phyloP scores from a whole-genome alignment of 1,140 invertebrate genomes.

The Trinorchestia longiramus region DNA sequence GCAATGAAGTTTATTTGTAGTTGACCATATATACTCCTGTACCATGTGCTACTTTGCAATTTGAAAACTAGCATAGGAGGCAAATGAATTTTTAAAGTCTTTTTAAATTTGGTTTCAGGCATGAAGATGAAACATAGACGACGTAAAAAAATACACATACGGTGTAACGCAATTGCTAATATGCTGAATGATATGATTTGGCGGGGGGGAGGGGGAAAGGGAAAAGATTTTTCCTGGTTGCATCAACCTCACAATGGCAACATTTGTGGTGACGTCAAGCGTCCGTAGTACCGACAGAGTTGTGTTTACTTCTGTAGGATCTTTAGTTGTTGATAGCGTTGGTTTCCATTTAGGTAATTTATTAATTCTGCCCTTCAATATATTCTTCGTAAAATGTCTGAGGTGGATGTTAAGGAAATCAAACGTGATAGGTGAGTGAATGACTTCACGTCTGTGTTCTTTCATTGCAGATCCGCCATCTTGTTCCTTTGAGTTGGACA shows the following conservation, averaged over 20 bases:
- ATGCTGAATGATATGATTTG: too few species aligned
- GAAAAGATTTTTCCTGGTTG: not conserved
- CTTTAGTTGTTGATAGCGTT: not conserved
- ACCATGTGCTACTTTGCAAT: too few species aligned
- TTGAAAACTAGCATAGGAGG: too few species aligned
- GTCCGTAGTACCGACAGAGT: not conserved
- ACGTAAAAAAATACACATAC: too few species aligned
- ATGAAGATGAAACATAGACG: too few species aligned
- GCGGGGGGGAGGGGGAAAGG: too few species aligned
- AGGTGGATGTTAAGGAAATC: slow-evolving; percentile 47
- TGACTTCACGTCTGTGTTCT: slow-evolving; percentile 40
- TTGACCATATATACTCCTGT: too few species aligned
- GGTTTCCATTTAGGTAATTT: slow-evolving; percentile 1
- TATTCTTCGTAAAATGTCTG: slow-evolving; percentile 51
- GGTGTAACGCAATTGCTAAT: too few species aligned
- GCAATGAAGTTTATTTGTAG: too few species aligned
- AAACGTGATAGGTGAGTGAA: slow-evolving; percentile 54
- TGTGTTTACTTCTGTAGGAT: slow-evolving; percentile 28
- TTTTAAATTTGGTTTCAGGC: too few species aligned
- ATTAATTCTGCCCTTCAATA: slow-evolving; percentile 3
- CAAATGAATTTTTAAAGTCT: too few species aligned
- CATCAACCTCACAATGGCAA: not conserved
- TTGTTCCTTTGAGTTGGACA: slow-evolving; percentile 44
- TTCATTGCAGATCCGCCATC: slow-evolving; percentile 35
- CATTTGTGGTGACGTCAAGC: slow-evolving; percentile 27